phyloP scores from a whole-genome alignment of 1,140 invertebrate species.

The Schlechtendalia chinensis region DNA sequence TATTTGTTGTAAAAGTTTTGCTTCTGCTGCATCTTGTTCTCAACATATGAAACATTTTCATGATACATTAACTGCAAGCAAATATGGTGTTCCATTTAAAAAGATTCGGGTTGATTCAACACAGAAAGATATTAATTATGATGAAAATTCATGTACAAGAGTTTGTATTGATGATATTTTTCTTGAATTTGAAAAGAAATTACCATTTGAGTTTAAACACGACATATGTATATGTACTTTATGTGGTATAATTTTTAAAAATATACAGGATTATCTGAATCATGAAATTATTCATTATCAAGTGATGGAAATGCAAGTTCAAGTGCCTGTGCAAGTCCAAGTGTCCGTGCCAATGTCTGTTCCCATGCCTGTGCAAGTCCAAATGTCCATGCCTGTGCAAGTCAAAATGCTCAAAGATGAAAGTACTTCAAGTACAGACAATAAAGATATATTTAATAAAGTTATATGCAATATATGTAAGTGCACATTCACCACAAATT shows the following conservation, averaged over 20 bases:
- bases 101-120: too few relatives aligned
- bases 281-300: not conserved
- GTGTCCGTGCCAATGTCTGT: too few relatives aligned
- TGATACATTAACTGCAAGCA: not conserved
- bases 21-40: not conserved
- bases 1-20: not conserved
- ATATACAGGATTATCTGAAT: not conserved
- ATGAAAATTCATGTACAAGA: too few relatives aligned
- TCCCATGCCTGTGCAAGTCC: too few relatives aligned
- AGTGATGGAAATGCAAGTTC: too few relatives aligned
- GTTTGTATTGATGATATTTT: too few relatives aligned
- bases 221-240: not conserved
- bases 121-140: too few relatives aligned
- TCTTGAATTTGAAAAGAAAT: not conserved
- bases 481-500: not conserved
- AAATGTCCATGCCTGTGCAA: too few relatives aligned
- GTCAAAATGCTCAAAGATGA: too few relatives aligned
- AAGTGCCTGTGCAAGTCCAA: too few relatives aligned
- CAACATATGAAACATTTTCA: not conserved
- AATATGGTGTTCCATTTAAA: too few relatives aligned
- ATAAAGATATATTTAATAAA: not conserved
- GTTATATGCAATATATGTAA: not conserved
- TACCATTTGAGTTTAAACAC: not conserved
- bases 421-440: too few relatives aligned
- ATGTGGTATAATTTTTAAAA: not conserved